These are phyloP conservation scores for Athetis lepigone DNA, from an alignment of 2,888 invertebrate species.

Conservation along the genomic window DNA sequence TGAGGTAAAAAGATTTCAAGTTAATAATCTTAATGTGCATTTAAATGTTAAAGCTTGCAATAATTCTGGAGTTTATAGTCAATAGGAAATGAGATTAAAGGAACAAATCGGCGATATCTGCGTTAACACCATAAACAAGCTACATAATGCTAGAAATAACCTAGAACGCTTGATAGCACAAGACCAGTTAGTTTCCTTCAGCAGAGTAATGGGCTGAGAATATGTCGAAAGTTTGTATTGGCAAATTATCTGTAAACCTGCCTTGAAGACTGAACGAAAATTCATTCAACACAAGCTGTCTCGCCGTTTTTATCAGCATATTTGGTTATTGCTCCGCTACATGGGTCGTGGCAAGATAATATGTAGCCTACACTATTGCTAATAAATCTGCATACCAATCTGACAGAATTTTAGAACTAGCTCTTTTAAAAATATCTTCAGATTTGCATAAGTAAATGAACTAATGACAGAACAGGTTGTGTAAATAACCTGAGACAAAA, in stretches of 20 bases:
- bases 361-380: too few relatives aligned
- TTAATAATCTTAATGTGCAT: constrained; percentile 23
- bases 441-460: background rate
- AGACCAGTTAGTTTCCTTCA: constrained; percentile 34
- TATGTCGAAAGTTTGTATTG: constrained; percentile 21
- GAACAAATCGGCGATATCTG: constrained; percentile 15
- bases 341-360: too few relatives aligned
- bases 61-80: constrained; percentile 12
- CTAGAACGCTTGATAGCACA: constrained; percentile 5
- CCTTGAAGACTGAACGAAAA: constrained; percentile 5
- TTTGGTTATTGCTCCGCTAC: too few relatives aligned
- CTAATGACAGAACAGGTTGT: constrained; percentile 4
- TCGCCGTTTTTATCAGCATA: too few relatives aligned
- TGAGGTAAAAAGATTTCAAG: constrained; percentile 9
- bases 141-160: constrained; percentile 10
- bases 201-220: constrained; percentile 18
- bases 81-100: constrained; percentile 17
- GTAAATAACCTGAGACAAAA: constrained; percentile 1
- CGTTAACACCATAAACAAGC: constrained; percentile 18
- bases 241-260: constrained; percentile 2
- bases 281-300: too few relatives aligned
- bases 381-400: too few relatives aligned
- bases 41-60: constrained; percentile 29
- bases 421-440: too few relatives aligned
- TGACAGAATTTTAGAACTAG: too few relatives aligned